Conservation (phyloP, 2,113 vertebrate species). For the Lampris megalopsis region DNA sequence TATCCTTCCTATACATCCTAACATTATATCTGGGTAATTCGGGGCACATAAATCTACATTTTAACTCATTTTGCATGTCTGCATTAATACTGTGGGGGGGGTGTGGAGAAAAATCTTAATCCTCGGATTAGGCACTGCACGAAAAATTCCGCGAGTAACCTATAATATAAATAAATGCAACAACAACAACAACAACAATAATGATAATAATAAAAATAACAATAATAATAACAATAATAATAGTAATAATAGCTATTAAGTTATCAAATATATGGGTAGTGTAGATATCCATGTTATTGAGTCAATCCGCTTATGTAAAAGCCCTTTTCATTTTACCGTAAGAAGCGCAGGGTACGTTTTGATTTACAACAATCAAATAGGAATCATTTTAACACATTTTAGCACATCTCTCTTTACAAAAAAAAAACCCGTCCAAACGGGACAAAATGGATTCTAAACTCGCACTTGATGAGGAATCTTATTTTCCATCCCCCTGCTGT, state of each 20-base stretch:
- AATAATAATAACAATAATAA: background rate
- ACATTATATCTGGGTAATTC: background rate
- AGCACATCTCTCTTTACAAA: slow-evolving; percentile 50
- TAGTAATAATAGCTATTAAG: background rate
- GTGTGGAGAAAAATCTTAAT: background rate
- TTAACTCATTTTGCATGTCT: background rate
- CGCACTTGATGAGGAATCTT: slow-evolving; percentile 71
- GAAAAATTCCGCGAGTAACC: background rate
- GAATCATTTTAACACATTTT: slow-evolving; percentile 26
- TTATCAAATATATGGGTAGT: background rate
- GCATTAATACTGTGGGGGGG: background rate
- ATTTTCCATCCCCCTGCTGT: slow-evolving; percentile 68
- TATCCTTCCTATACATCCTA: background rate
- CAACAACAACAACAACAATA: background rate
- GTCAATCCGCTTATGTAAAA: too few relatives aligned
- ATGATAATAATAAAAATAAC: background rate
- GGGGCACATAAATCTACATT: slow-evolving; percentile 3
- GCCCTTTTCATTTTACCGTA: background rate
- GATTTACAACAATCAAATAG: slow-evolving; percentile 3
- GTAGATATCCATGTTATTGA: too few relatives aligned
- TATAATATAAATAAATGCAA: background rate
- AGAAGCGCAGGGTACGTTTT: too few relatives aligned
- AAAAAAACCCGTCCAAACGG: slow-evolving; percentile 28
- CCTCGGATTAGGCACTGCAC: background rate
- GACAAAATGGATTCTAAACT: slow-evolving; percentile 71